These are phyloP conservation scores for Herpailurus yagouaroundi DNA, from an alignment of 2,113 vertebrate genomes.

Conservation along the genomic window DNA sequence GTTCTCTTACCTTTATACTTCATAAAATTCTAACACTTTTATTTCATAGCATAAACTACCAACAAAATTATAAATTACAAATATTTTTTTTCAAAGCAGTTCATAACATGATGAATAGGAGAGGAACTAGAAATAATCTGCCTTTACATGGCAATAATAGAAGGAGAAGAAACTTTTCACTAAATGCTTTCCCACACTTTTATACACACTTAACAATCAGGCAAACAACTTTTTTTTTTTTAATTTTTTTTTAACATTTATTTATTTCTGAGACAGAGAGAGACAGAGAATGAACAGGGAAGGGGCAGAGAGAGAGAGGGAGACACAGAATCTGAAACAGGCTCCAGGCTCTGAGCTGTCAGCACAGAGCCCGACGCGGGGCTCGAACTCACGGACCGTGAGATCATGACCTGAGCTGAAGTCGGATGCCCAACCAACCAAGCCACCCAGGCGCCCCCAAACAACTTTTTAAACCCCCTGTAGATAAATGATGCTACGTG, in stretches of 20 bases:
- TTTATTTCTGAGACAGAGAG: no score
- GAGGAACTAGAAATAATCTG: background rate
- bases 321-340: no score
- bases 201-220: background rate
- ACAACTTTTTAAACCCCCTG: background rate
- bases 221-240: background rate
- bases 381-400: no score
- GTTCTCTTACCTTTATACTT: background rate
- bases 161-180: background rate
- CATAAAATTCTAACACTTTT: constrained; percentile 8
- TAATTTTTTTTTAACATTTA: no score
- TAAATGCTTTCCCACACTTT: background rate
- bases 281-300: no score
- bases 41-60: background rate
- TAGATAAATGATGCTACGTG: background rate
- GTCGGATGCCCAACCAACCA: no score
- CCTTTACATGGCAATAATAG: background rate
- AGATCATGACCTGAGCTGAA: no score
- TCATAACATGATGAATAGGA: background rate
- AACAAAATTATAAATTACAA: constrained; percentile 8
- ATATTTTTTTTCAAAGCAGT: background rate
- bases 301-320: no score
- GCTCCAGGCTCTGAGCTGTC: no score
- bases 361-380: no score
- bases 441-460: no score